Base-by-base conservation (phyloP, 1,140 invertebrate species). In the Nebria ingens region DNA sequence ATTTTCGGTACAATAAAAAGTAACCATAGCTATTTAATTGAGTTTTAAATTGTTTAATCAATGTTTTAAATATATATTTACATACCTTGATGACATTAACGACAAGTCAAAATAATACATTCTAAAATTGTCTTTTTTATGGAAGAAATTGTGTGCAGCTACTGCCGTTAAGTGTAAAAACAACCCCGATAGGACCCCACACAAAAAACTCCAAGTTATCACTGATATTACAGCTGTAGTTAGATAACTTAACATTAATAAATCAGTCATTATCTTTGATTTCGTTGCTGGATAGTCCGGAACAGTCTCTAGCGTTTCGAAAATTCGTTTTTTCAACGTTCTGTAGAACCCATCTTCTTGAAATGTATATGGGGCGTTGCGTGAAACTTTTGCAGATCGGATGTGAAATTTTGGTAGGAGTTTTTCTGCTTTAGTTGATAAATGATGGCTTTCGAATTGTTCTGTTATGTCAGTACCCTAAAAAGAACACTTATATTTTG, bases 141-240 rank as follows among this genome's bases (percentile, higher is more conserved):
- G 90, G 51, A 91, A 83, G 64, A 87, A 93, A 69, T 93, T 93
- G 65, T 93, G 90, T 0, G 80, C 79, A 19, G 73, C 75, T 21
- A 84, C 75, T 12, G 73, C 68, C 0, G 78, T 71, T 65, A 81
- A 77, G 20, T 72, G 69, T 1, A 91, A 64, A 19, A 76, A 67
- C 2, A 81, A 53, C 1, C 79, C 83, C 54, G 75, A 62, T 19
- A 79, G n/a, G 3, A 74, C 23, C n/a, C 71, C 67, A 0, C 75
- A 42, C 2, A 71, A 21, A 15, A 68, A 65, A 51, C 69, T 79
- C 58, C 71, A 64, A 2, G 63, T 65, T 65, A 68, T 69, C 4
- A 74, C 80, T 38, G 79, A 75, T 2, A 78, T 54, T 1, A 82
- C 67, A 51, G 75, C 73, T 0, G 78, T 61, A 0, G 76, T 1